A percentile compares a stretch with the other conserved stretches of the same genome.
Conservation (phyloP, 2,113 vertebrate genomes). For the Cyphomyrus discorhynchus region DNA sequence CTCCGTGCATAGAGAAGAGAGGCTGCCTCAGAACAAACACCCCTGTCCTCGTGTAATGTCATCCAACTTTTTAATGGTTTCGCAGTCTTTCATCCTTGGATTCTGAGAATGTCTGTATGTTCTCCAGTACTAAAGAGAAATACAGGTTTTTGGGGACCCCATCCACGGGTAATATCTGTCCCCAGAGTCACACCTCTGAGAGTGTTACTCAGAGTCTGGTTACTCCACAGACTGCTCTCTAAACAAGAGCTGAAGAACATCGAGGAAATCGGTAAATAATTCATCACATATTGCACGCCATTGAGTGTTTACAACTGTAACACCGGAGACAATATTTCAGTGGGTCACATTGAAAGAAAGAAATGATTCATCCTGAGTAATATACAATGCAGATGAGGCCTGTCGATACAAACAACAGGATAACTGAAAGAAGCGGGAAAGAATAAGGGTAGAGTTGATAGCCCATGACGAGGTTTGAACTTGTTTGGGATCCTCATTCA, state of each 20-base stretch:
- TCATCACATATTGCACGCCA: neutral
- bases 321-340: neutral
- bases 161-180: neutral
- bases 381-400: constrained; percentile 7
- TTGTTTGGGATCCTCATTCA: neutral
- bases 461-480: neutral
- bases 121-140: neutral
- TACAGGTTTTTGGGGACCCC: neutral
- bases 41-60: neutral
- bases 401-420: neutral
- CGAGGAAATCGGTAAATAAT: neutral
- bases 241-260: neutral
- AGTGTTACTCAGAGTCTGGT: too few species aligned
- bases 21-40: neutral
- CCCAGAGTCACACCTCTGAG: neutral
- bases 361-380: neutral
- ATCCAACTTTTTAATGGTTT: neutral
- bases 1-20: neutral
- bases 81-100: too few species aligned
- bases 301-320: neutral
- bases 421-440: neutral
- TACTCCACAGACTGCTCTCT: neutral
- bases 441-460: neutral
- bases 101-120: neutral
- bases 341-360: neutral